Conservation (phyloP, 1,140 invertebrate genomes). For the Drosophila lowei region DNA sequence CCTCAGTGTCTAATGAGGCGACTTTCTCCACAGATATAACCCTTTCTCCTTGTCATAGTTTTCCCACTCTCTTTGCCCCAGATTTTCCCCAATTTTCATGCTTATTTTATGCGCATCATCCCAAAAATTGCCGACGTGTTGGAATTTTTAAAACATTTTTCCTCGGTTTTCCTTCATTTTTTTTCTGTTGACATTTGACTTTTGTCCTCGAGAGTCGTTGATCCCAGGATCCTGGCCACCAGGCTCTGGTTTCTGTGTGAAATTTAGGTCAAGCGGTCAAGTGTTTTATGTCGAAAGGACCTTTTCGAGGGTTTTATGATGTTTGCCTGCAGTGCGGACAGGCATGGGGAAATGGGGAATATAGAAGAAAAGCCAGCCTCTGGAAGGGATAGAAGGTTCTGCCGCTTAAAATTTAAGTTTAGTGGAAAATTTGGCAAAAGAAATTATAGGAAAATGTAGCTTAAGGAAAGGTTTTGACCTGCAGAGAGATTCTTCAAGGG, state of each 20-base stretch:
- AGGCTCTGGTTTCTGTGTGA: conserved; percentile 23
- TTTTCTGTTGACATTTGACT: conserved; percentile 64
- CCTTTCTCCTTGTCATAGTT: conserved; percentile 41
- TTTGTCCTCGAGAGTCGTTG: conserved; percentile 48
- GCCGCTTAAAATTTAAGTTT: conserved; percentile 13
- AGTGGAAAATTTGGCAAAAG: not conserved
- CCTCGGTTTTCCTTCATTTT: conserved; percentile 38
- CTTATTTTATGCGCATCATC: conserved; percentile 75
- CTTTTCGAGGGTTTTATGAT: conserved; percentile 58
- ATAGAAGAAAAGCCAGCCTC: not conserved
- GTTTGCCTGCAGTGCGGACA: conserved; percentile 55
- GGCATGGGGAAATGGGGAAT: not conserved
- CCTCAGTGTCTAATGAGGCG: conserved; percentile 54
- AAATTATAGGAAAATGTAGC: no score
- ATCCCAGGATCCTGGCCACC: conserved; percentile 34
- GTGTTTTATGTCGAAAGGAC: conserved; percentile 51
- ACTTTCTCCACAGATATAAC: conserved; percentile 31
- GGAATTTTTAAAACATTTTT: conserved; percentile 77
- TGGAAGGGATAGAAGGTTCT: no score
- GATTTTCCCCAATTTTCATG: conserved; percentile 37
- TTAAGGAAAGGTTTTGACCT: no score
- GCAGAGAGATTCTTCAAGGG: no score
- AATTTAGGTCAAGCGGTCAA: conserved; percentile 79
- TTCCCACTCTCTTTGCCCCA: not conserved
- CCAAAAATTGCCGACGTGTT: conserved; percentile 74